Evolutionary conservation across 2,888 invertebrate species (phyloP).

Genomic region (Limnephilus rhombicus): DNA sequence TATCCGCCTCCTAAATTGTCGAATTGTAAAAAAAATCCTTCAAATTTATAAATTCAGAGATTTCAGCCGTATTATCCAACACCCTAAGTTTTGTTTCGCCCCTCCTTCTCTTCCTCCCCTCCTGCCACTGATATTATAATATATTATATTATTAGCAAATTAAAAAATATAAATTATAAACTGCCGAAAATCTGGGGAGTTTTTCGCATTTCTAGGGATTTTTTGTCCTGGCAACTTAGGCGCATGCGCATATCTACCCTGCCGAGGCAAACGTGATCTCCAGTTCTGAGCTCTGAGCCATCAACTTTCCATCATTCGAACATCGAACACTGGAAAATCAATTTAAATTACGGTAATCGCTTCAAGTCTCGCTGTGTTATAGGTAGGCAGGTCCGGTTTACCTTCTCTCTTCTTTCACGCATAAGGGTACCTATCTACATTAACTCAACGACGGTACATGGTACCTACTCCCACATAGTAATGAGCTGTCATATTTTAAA

Average conservation of each 20-base stretch:
- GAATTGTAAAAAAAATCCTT: no score
- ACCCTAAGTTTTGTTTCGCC: no score
- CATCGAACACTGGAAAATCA: constrained; percentile 9
- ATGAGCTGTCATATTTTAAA: background rate
- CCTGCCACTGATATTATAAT: no score
- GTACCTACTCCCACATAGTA: background rate
- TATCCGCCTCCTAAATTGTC: no score
- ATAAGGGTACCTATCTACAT: background rate
- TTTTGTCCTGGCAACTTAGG: background rate
- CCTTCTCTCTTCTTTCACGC: background rate
- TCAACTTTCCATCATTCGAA: background rate
- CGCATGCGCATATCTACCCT: background rate
- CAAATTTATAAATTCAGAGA: no score
- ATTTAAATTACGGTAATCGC: constrained; percentile 34
- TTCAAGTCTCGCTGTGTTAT: background rate
- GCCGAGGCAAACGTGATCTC: background rate
- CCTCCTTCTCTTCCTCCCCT: no score
- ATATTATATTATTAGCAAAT: no score
- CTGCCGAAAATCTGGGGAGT: no score
- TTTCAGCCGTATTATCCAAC: no score
- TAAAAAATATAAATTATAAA: no score
- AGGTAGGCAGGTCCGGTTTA: background rate
- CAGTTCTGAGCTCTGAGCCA: background rate
- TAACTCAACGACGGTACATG: background rate
- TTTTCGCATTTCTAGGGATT: no score